phyloP scores from a whole-genome alignment of 2,888 invertebrate genomes.

The Synanthedon andrenaeformis region DNA sequence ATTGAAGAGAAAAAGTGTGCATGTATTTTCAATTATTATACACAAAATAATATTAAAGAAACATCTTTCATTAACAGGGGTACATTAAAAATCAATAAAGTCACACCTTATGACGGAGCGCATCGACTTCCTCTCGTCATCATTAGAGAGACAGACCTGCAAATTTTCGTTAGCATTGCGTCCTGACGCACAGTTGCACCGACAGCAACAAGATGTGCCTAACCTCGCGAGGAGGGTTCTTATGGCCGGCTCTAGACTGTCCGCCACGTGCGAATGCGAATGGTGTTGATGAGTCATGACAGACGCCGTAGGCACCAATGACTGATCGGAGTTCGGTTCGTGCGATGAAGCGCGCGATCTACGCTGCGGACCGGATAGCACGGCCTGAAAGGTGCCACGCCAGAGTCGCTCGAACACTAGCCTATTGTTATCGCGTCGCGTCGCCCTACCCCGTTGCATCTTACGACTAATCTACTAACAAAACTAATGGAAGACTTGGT shows the following conservation, averaged over 20 bases:
- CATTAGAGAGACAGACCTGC: constrained; percentile 67
- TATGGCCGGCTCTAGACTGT: constrained; percentile 56
- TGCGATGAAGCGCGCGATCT: constrained; percentile 51
- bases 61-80: too few relatives aligned
- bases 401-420: constrained; percentile 79
- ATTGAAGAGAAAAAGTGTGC: constrained; percentile 1
- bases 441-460: constrained; percentile 60
- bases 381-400: constrained; percentile 74
- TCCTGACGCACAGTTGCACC: constrained; percentile 48
- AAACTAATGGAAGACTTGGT: constrained; percentile 67
- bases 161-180: constrained; percentile 56
- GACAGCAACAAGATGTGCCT: constrained; percentile 54
- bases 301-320: constrained; percentile 16
- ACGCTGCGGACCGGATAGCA: constrained; percentile 46
- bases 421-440: constrained; percentile 70
- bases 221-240: constrained; percentile 50
- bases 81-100: too few relatives aligned
- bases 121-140: constrained; percentile 69
- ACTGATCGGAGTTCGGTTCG: constrained; percentile 32
- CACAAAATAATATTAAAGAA: too few relatives aligned
- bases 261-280: constrained; percentile 36
- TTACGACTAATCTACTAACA: constrained; percentile 37
- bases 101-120: constrained; percentile 76
- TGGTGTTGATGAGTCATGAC: constrained; percentile 20
- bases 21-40: too few relatives aligned